Base-by-base conservation (phyloP, 2,113 vertebrate genomes). In the Psettodes erumei region DNA sequence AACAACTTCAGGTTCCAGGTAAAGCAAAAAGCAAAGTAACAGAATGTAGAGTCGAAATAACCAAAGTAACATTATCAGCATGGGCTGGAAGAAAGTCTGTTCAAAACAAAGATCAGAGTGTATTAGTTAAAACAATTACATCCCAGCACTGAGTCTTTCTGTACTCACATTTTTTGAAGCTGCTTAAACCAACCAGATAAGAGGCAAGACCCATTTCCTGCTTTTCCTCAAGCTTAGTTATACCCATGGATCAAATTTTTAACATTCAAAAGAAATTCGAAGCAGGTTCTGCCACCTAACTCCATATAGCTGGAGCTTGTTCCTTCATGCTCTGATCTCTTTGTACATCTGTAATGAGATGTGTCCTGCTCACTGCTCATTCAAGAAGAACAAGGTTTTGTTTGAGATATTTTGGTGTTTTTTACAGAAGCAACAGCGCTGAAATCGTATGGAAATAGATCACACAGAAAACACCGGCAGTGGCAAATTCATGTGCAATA, bases 401-500 rank as follows among this genome's bases (percentile, higher is more conserved):
- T 43, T 35, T 61, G 1, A 37, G 23, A 18, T 27, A 8, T 2
- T 64, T 59, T 33, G 0, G 1, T 37, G 33, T 70, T 64, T 15
- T 53, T 66, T 73, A 21, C 50, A 59, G 43, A 40, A 48, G 35
- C 42, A 18, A 42, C 13, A 54, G 38, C 30, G 32, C n/a, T 27
- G 18, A 19, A 27, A 48, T 83, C 60, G 63, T 64, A 37, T 2
- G 48, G 27, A 9, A 3, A 58, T 19, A 42, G 13, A 28, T 37
- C 47, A 37, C 37, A 35, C 13, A 32, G 7, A 50, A 80, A 80
- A 65, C n/a, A 50, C 3, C 60, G 66, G 47, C 45, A 65, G 51
- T 38, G 70, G 8, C 60, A 64, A 63, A 64, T 33, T 7, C 25
- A 32, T 45, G 12, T 61, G 25, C 47, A 54, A 15, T 43, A 28